Conservation (phyloP, 92 coral and sea anemone species). For the Palythoa caribaeorum region DNA sequence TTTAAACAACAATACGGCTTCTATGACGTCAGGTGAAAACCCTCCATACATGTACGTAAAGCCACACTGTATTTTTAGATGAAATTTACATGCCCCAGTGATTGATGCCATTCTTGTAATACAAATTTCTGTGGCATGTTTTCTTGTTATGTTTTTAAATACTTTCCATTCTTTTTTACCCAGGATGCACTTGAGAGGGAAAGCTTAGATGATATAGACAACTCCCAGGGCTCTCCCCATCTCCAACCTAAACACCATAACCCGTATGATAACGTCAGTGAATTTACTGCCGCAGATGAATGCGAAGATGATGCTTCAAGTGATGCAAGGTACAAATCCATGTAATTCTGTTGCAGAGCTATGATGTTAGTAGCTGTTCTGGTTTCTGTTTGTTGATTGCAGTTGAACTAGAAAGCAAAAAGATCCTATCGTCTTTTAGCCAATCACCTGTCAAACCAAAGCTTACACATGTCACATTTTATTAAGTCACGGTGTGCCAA, state of each 20-base stretch:
- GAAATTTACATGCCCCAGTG: too few relatives aligned
- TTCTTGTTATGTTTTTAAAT: neutral
- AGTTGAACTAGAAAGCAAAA: neutral
- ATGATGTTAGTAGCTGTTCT: neutral
- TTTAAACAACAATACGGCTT: too few relatives aligned
- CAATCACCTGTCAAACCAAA: neutral
- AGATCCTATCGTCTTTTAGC: neutral
- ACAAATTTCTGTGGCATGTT: neutral
- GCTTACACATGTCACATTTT: too few relatives aligned
- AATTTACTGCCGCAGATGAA: conserved; percentile 69
- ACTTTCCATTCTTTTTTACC: neutral
- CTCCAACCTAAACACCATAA: conserved; percentile 24
- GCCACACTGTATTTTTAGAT: too few relatives aligned
- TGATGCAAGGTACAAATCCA: conserved; percentile 64
- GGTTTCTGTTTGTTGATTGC: neutral
- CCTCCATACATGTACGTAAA: too few relatives aligned
- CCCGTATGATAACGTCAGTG: conserved; percentile 59
- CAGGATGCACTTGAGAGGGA: conserved; percentile 35
- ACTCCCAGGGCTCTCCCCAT: conserved; percentile 31
- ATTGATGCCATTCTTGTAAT: too few relatives aligned
- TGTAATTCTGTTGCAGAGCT: neutral
- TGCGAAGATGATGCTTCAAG: conserved; percentile 67
- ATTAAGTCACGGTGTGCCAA: too few relatives aligned
- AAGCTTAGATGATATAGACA: conserved; percentile 32
- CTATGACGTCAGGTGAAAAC: neutral